phyloP scores from a whole-genome alignment of 2,888 invertebrate genomes.

The Macrosoma leucophasiata region DNA sequence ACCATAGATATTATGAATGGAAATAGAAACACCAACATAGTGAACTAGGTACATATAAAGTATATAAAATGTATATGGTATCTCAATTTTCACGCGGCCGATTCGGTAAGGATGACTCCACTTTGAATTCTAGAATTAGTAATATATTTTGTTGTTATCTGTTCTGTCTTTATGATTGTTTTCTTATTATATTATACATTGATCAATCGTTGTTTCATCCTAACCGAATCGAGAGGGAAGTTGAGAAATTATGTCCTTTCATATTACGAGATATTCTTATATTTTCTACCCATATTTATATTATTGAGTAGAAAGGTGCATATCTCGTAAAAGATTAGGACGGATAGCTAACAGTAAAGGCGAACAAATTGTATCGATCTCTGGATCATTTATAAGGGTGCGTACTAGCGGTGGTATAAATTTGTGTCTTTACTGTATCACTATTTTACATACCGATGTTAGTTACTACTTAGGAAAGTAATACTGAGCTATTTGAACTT shows the following conservation, averaged over 20 bases:
- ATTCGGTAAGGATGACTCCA: conserved; percentile 46
- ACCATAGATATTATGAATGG: conserved; percentile 62
- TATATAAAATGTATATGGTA: conserved; percentile 49
- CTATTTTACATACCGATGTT: conserved; percentile 74
- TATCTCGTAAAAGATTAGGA: conserved; percentile 44
- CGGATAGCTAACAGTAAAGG: conserved; percentile 40
- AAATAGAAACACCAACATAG: conserved; percentile 74
- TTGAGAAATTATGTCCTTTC: conserved; percentile 33
- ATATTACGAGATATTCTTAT: conserved; percentile 42
- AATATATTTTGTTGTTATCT: conserved; percentile 68
- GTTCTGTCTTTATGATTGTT: conserved; percentile 61
- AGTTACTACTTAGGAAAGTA: conserved; percentile 61
- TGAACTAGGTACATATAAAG: conserved; percentile 60
- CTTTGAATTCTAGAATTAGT: conserved; percentile 56
- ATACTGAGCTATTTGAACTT: conserved; percentile 57
- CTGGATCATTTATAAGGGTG: too few relatives aligned
- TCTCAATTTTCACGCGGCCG: conserved; percentile 36
- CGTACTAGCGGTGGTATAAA: too few relatives aligned
- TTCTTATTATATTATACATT: conserved; percentile 39
- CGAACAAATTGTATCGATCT: conserved; percentile 42
- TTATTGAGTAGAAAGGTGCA: conserved; percentile 30
- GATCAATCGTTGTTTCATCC: conserved; percentile 45
- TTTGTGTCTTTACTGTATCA: conserved; percentile 49
- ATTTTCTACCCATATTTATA: conserved; percentile 32
- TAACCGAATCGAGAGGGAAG: conserved; percentile 36